Evolutionary conservation across 2,113 vertebrate genomes (phyloP).

Genomic region (Corythornis madagascariensis): DNA sequence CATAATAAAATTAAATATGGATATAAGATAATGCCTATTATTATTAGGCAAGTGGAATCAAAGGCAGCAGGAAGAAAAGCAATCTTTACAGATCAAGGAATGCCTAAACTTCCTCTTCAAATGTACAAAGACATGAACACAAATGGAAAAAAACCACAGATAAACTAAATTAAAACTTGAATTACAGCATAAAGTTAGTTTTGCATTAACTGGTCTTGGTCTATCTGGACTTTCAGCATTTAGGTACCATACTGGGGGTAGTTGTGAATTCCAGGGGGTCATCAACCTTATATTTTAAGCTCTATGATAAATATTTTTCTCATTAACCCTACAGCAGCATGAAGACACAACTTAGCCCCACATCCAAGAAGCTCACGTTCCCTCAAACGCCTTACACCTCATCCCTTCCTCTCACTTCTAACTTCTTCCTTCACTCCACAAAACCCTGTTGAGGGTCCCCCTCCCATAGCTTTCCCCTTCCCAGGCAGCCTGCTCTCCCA

Average conservation of each 20-base stretch:
- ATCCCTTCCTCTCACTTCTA: neutral
- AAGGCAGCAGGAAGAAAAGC: constrained; percentile 55
- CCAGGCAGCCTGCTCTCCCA: neutral
- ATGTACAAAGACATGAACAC: neutral
- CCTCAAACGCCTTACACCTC: fast-evolving
- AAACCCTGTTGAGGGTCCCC: fast-evolving
- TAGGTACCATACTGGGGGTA: neutral
- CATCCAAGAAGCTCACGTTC: neutral
- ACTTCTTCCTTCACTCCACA: neutral
- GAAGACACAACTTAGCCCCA: neutral
- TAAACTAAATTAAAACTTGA: neutral
- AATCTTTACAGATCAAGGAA: constrained; percentile 32
- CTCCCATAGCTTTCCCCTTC: neutral
- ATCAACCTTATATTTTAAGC: neutral
- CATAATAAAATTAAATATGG: constrained; percentile 75
- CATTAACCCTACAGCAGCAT: fast-evolving
- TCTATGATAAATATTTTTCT: neutral
- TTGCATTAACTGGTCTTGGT: neutral
- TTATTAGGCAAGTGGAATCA: constrained; percentile 71
- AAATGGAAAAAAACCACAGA: constrained; percentile 18
- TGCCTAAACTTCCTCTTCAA: constrained; percentile 30
- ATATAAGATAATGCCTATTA: constrained; percentile 71
- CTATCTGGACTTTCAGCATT: neutral
- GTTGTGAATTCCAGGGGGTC: neutral
- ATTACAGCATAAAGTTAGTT: neutral